phyloP scores from a whole-genome alignment of 1,140 invertebrate genomes.

The Zaprionus kolodkinae region DNA sequence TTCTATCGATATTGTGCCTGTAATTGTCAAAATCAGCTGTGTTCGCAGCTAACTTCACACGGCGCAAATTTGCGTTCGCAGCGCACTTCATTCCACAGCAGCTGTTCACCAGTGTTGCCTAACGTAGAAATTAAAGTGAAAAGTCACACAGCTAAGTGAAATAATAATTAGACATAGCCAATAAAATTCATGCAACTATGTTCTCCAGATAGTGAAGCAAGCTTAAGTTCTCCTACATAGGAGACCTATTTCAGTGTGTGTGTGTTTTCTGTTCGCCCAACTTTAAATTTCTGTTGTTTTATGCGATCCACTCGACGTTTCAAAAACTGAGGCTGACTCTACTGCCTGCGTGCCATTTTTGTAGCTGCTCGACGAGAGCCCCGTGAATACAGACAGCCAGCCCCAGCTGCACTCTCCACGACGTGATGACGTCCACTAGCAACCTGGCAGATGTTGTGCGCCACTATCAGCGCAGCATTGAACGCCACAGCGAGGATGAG shows the following conservation, averaged over 20 bases:
- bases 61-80: constrained; percentile 23
- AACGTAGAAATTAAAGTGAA: constrained; percentile 43
- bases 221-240: constrained; percentile 22
- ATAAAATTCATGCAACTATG: constrained; percentile 21
- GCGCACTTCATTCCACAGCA: constrained; percentile 13
- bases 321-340: constrained; percentile 23
- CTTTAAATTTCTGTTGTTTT: constrained; percentile 13
- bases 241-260: constrained; percentile 24
- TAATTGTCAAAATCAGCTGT: constrained; percentile 43
- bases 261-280: constrained; percentile 11
- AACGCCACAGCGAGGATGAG: constrained; percentile 86
- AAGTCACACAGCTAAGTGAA: constrained; percentile 48
- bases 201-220: constrained; percentile 21
- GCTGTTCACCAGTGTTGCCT: constrained; percentile 36
- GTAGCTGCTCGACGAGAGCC: constrained; percentile 31
- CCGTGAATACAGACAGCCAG: constrained; percentile 13
- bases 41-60: constrained; percentile 29
- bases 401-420: background rate
- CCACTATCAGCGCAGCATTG: constrained; percentile 88
- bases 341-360: constrained; percentile 68
- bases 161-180: constrained; percentile 28
- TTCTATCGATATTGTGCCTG: constrained; percentile 26
- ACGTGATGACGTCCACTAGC: constrained; percentile 68
- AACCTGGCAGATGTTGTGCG: constrained; percentile 78
- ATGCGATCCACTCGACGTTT: constrained; percentile 29